These are phyloP conservation scores for Onychomys arenicola DNA, from an alignment of 2,797 vertebrate species.

Conservation along the genomic window DNA sequence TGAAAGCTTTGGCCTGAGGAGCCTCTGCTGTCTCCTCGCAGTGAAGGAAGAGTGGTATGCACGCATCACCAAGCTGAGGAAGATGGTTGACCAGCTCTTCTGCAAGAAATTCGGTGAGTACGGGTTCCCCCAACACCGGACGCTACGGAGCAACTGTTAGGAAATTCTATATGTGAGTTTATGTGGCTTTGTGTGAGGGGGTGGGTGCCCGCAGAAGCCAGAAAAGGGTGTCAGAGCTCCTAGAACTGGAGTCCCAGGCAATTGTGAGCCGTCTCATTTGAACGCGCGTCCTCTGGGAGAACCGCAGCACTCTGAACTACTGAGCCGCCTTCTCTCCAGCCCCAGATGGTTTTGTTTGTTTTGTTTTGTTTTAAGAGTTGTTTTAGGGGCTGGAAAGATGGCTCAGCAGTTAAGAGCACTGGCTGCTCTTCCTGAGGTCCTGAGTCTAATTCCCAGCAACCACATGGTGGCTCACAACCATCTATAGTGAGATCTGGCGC, in stretches of 20 bases:
- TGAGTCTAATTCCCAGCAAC: too few relatives aligned
- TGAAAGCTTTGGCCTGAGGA: neutral
- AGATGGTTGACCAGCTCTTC: constrained; percentile 89
- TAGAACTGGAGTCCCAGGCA: neutral
- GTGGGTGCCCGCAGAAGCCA: too few relatives aligned
- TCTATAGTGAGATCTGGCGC: too few relatives aligned
- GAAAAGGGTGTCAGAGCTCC: neutral
- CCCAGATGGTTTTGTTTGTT: neutral
- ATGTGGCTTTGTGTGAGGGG: neutral
- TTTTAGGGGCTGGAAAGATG: too few relatives aligned
- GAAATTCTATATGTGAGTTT: neutral
- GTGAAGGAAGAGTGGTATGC: constrained; percentile 89
- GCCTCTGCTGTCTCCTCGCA: constrained; percentile 55
- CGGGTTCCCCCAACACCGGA: neutral
- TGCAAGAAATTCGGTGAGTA: constrained; percentile 89
- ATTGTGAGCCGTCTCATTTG: neutral
- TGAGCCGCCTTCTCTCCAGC: neutral
- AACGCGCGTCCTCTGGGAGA: neutral
- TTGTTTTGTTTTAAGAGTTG: neutral
- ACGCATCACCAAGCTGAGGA: constrained; percentile 88
- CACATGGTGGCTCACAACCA: too few relatives aligned
- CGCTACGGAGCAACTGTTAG: neutral
- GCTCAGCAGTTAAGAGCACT: too few relatives aligned
- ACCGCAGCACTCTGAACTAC: neutral
- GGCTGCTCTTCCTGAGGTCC: too few relatives aligned